phyloP scores from a whole-genome alignment of 2,113 vertebrate genomes.

The Euleptes europaea region DNA sequence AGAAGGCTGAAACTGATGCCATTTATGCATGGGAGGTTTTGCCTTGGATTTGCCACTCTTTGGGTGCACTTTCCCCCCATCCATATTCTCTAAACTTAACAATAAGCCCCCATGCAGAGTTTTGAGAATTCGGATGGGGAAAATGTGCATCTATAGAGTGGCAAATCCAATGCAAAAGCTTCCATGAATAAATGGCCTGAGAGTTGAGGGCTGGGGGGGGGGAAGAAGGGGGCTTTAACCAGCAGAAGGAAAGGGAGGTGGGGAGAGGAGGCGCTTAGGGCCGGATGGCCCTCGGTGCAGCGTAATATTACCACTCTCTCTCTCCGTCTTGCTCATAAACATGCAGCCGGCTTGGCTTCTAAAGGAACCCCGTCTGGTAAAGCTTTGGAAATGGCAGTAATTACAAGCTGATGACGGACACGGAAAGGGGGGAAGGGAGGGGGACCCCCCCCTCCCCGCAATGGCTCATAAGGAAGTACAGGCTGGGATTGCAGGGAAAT shows the following conservation, averaged over 20 bases:
- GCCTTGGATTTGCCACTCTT: too few relatives aligned
- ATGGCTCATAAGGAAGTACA: constrained; percentile 82
- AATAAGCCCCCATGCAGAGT: too few relatives aligned
- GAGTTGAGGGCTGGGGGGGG: too few relatives aligned
- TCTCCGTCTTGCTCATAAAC: constrained; percentile 71
- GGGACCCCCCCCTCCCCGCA: constrained; percentile 62
- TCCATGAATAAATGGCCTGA: too few relatives aligned
- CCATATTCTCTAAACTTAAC: too few relatives aligned
- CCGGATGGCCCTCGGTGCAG: constrained; percentile 77
- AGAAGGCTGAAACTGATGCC: constrained; percentile 38
- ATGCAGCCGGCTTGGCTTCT: constrained; percentile 79
- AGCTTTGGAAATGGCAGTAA: constrained; percentile 86
- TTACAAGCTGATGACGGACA: constrained; percentile 88
- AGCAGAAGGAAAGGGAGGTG: constrained; percentile 25
- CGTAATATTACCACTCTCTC: constrained; percentile 77
- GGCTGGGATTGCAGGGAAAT: constrained; percentile 81
- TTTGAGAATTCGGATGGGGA: too few relatives aligned
- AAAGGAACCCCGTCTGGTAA: constrained; percentile 82
- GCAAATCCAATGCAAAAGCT: too few relatives aligned
- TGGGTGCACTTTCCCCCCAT: too few relatives aligned
- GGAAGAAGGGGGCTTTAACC: not conserved
- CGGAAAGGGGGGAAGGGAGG: constrained; percentile 71
- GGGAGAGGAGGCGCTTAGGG: constrained; percentile 52
- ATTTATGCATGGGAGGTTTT: too few relatives aligned
- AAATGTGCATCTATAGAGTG: too few relatives aligned